These are phyloP conservation scores for Microcaecilia unicolor DNA, from an alignment of 2,797 vertebrate genomes.

Conservation along the genomic window DNA sequence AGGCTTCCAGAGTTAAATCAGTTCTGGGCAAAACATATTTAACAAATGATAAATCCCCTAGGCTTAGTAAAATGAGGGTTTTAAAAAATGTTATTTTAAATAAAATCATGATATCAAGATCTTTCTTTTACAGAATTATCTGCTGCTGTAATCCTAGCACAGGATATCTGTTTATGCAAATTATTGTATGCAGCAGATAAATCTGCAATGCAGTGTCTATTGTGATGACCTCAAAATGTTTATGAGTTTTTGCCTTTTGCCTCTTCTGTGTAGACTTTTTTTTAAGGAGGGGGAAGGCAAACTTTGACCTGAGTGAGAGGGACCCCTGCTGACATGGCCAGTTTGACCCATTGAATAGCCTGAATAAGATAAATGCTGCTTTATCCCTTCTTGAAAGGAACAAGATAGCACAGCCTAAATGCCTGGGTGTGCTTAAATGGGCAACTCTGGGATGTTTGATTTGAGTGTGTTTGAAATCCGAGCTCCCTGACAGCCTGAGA, in stretches of 20 bases:
- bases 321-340: constrained; percentile 61
- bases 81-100: too few relatives aligned
- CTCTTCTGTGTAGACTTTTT: too few relatives aligned
- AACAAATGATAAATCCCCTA: too few relatives aligned
- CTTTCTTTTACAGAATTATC: too few relatives aligned
- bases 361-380: constrained; percentile 87
- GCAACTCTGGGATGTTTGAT: constrained; percentile 67
- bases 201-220: too few relatives aligned
- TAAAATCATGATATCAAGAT: too few relatives aligned
- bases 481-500: constrained; percentile 67
- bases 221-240: constrained; percentile 6
- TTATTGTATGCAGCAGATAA: too few relatives aligned
- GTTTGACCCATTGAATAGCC: constrained; percentile 76
- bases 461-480: constrained; percentile 78
- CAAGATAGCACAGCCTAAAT: constrained; percentile 74
- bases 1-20: too few relatives aligned
- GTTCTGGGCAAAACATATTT: too few relatives aligned
- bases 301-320: constrained; percentile 57
- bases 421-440: constrained; percentile 76
- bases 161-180: too few relatives aligned
- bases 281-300: constrained; percentile 54
- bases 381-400: constrained; percentile 81
- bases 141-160: too few relatives aligned
- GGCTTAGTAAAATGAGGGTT: too few relatives aligned
- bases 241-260: background rate